Percentiles rank a stretch among this genome's conserved stretches.
Evolutionary conservation across 2,113 vertebrate genomes (phyloP).

Genomic region (Apodemus speciosus): DNA sequence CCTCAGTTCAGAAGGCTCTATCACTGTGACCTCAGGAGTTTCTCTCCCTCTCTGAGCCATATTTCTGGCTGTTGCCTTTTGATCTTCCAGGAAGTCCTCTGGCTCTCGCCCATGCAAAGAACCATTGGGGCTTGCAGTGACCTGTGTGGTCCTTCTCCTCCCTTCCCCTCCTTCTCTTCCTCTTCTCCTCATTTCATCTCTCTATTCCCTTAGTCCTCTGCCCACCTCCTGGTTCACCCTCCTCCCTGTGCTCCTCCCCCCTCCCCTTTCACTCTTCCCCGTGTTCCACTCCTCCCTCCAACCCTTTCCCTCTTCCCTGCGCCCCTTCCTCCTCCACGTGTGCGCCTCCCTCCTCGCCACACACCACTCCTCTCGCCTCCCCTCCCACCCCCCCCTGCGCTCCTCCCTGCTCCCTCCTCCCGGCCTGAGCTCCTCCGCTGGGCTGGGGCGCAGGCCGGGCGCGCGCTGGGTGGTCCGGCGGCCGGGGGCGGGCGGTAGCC

Average conservation of each 20-base stretch:
- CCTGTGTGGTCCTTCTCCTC: not conserved
- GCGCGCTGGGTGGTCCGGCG: conserved; percentile 95
- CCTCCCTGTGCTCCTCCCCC: not conserved
- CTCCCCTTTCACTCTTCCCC: not conserved
- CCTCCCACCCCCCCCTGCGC: too few relatives aligned
- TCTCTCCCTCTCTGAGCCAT: conserved; percentile 44
- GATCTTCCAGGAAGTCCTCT: not conserved
- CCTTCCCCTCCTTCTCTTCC: not conserved
- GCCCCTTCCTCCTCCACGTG: not conserved
- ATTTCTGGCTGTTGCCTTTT: not conserved
- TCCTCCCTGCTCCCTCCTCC: not conserved
- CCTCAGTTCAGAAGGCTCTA: not conserved
- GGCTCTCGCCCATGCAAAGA: not conserved
- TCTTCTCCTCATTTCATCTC: too few relatives aligned
- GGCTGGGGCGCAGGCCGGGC: conserved; percentile 80
- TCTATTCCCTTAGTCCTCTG: not conserved
- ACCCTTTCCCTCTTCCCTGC: not conserved
- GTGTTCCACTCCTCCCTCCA: not conserved
- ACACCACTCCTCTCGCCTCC: not conserved
- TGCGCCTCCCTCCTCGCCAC: not conserved
- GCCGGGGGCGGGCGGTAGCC: conserved; percentile 94
- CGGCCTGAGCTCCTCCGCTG: not conserved
- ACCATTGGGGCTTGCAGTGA: not conserved
- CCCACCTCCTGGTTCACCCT: not conserved
- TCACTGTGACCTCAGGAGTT: not conserved